phyloP scores from a whole-genome alignment of 2,888 invertebrate species.

The Leptinotarsa juncta region DNA sequence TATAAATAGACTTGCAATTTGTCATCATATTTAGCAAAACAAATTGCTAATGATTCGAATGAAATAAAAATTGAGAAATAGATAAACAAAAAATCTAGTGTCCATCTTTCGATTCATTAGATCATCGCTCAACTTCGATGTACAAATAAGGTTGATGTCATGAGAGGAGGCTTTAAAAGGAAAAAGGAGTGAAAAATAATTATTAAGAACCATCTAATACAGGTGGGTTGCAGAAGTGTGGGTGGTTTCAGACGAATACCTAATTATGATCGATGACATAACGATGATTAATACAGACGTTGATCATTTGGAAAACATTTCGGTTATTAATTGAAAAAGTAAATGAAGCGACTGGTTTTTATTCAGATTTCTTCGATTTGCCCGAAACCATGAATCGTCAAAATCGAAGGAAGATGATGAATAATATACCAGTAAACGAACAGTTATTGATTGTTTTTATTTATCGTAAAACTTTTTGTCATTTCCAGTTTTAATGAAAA shows the following conservation, averaged over 20 bases:
- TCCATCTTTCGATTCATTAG: neutral
- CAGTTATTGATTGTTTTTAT: too few relatives aligned
- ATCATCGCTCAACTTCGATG: constrained; percentile 5
- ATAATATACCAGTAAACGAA: too few relatives aligned
- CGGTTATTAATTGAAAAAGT: constrained; percentile 2
- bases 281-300: constrained; percentile 5
- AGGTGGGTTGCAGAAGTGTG: constrained; percentile 3
- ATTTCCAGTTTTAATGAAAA: too few relatives aligned
- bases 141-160: constrained; percentile 19
- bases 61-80: too few relatives aligned
- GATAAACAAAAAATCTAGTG: too few relatives aligned
- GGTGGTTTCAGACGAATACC: constrained; percentile 6
- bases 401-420: too few relatives aligned
- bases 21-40: too few relatives aligned
- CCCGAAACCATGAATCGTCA: neutral
- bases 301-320: neutral
- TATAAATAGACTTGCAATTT: too few relatives aligned
- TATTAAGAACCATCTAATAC: constrained; percentile 10
- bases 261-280: constrained; percentile 15
- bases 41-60: too few relatives aligned
- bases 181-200: constrained; percentile 11
- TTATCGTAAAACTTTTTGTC: too few relatives aligned
- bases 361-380: neutral
- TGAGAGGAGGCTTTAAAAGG: constrained; percentile 11
- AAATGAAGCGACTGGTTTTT: neutral